phyloP scores from a whole-genome alignment of 2,888 invertebrate species.

The Tromatobia lineatoria region DNA sequence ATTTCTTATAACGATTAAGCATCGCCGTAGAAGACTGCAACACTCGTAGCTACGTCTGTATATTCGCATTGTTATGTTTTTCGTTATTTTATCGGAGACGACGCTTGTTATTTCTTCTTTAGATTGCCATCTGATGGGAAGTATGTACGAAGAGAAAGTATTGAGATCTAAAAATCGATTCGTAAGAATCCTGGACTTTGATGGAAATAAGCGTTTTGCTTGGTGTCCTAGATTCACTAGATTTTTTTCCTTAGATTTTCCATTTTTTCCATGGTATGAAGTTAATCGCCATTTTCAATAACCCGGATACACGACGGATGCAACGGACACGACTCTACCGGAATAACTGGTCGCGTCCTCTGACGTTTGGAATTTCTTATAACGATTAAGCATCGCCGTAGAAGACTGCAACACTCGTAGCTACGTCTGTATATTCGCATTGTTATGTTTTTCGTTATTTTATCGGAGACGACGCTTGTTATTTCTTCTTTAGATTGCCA shows the following conservation, averaged over 20 bases:
- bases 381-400: constrained; percentile 2
- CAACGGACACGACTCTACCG: constrained; percentile 35
- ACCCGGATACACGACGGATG: constrained; percentile 46
- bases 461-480: background rate
- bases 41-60: background rate
- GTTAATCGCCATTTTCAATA: too few relatives aligned
- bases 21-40: background rate
- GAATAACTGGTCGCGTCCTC: constrained; percentile 45
- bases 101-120: background rate
- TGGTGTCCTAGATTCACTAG: too few relatives aligned
- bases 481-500: background rate
- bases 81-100: background rate
- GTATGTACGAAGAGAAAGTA: too few relatives aligned
- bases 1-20: constrained; percentile 17
- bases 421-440: background rate
- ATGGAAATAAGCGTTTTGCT: too few relatives aligned
- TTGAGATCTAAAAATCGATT: too few relatives aligned
- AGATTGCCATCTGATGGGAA: too few relatives aligned
- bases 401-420: background rate
- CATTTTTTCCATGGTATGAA: too few relatives aligned
- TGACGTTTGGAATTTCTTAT: constrained; percentile 24
- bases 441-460: background rate
- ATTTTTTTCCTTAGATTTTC: too few relatives aligned
- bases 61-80: background rate
- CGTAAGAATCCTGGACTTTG: too few relatives aligned